Base-by-base conservation (phyloP, 2,113 vertebrate genomes). In the Oxyruncus cristatus region DNA sequence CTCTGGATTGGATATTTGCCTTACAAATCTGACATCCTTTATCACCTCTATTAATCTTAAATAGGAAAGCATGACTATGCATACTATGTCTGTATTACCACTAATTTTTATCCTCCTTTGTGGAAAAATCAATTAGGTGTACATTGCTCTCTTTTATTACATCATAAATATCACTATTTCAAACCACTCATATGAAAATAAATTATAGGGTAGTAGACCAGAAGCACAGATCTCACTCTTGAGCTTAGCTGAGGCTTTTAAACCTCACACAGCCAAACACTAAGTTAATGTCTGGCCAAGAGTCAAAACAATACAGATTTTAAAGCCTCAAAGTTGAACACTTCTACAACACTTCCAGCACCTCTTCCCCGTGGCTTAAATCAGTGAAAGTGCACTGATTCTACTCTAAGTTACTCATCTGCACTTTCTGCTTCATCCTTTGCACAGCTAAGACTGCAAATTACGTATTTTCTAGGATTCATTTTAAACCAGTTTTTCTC, bases 1-100 rank as follows among this genome's bases (percentile, higher is more conserved):
- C 24, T 41, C 8, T 17, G 1, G 14, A 66, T 21, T 0, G 0
- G 23, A 3, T 39, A 55, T 30, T 62, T 65, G 44, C 21, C 27
- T 35, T 37, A 50, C 13, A 78, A 85, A 83, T 28, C 33, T 55
- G 37, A 30, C n/a, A 76, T 32, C 42, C 42, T 83, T 37, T 41
- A 73, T 35, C 58, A 92, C 2, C 11, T 11, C 17, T 13, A 39
- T 27, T 35, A 17, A 39, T 32, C 63, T 73, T 32, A 46, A 14
- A 37, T 3, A 92, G 39, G 20, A 49, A 92, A 83, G n/a, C 47
- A 85, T 32, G 66, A 67, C n/a, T 58, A 28, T 14, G 14, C 41
- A 76, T 5, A 49, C 10, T 46, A 2, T 26, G 44, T 13, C 37
- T 65, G 12, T 27, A 77, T 44, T 52, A 53, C 52, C 55, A 24